Conservation (phyloP, 2,888 invertebrate genomes). For the Palloptera scutellata region DNA sequence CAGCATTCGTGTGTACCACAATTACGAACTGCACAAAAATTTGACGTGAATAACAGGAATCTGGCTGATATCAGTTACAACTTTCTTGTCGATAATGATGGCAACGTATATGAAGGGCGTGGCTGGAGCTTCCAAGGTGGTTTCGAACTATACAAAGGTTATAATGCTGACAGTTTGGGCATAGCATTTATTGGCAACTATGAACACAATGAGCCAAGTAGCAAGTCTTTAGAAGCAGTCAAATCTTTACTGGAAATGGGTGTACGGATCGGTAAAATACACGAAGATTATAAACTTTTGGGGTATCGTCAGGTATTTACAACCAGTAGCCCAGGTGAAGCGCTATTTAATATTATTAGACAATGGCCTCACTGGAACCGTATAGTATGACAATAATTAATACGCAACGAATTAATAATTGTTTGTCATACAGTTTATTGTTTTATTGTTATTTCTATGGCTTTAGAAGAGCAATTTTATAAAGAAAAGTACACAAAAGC, state of each 20-base stretch:
- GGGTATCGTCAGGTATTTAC: slow-evolving; percentile 74
- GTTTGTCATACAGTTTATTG: too few species aligned
- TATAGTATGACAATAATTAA: too few species aligned
- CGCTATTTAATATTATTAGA: slow-evolving; percentile 69
- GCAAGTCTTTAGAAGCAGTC: slow-evolving; percentile 68
- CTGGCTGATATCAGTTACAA: slow-evolving; percentile 80
- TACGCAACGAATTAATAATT: too few species aligned
- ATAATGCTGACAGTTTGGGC: slow-evolving; percentile 72
- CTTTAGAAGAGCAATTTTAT: too few species aligned
- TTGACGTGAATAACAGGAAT: slow-evolving; percentile 69
- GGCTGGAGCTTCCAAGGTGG: slow-evolving; percentile 76
- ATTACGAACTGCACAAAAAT: slow-evolving; percentile 71
- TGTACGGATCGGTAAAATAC: slow-evolving; percentile 68
- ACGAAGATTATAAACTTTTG: slow-evolving; percentile 71
- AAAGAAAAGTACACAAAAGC: too few species aligned
- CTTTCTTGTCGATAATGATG: slow-evolving; percentile 80
- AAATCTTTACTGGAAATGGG: slow-evolving; percentile 70
- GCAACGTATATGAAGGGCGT: slow-evolving; percentile 75
- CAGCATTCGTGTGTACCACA: slow-evolving; percentile 67
- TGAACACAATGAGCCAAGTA: slow-evolving; percentile 66
- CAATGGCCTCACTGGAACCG: slow-evolving; percentile 72
- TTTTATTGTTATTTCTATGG: too few species aligned
- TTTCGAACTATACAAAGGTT: slow-evolving; percentile 72
- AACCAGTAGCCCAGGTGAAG: slow-evolving; percentile 77
- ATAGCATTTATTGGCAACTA: slow-evolving; percentile 78